Evolutionary conservation across 2,113 vertebrate species (phyloP), one percentile per base, ranked within the genome.

Genomic region (Peucedramus taeniatus): DNA sequence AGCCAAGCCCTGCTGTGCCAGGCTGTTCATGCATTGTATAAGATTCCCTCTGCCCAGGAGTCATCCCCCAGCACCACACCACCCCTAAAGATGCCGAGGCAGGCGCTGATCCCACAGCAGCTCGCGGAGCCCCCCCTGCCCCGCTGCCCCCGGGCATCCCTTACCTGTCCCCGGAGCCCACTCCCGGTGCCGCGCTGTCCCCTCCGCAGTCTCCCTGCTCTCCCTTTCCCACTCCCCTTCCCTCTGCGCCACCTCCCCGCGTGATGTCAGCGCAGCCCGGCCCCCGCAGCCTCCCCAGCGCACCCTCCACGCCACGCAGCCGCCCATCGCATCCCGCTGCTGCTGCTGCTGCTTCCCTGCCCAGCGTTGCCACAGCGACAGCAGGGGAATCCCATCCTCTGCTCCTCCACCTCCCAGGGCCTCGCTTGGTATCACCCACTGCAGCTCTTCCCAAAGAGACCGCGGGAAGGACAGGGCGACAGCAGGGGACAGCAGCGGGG

Each of bases 361-460:
- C 83, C 88, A 49, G 70, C 79, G 24, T 96, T 96, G 89, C 96
- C 91, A 91, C 86, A 60, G 96, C 47, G 59, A 97, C 93, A 27
- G 75, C 80, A 89, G 44, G 40, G 97, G 95, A 97, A 97, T 96
- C 95, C 97, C 97, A 87, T 79, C 92, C 81, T 68, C 68, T 30
- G 71, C n/a, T 87, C 90, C 92, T 91, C 61, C 54, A 51, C 57
- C 86, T 68, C 64, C 51, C 57, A 6, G 42, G 31, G 57, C 44
- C 53, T 75, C 2, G 20, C 75, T 94, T 70, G 47, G 24, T 57
- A 60, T 83, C 90, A 72, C 77, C 89, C 95, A 59, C 95, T 92
- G 92, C 95, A 92, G 90, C 89, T 77, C 90, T 83, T 78, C 69
- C 78, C 49, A 13, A 40, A 74, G 60, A 60, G 64, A 56, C 35